Percentiles rank a stretch among this genome's conserved stretches.
Evolutionary conservation across 1,140 invertebrate genomes (phyloP).

Genomic region (Pseudomyrmex concolor): DNA sequence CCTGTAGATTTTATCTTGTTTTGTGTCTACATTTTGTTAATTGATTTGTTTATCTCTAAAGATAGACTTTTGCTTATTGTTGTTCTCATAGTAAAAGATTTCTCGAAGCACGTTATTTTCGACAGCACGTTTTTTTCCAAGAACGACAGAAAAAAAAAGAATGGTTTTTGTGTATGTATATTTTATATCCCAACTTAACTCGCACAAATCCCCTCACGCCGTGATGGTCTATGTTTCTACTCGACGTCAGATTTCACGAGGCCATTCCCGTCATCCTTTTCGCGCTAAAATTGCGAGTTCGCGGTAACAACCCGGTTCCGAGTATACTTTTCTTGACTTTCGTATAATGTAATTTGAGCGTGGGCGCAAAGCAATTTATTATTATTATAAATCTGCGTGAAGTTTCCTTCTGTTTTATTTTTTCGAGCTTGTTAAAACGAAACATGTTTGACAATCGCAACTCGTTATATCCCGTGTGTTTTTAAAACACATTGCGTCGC

Average conservation of each 20-base stretch:
- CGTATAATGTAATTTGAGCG: neutral
- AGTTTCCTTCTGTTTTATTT: neutral
- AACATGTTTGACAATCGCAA: constrained; percentile 19
- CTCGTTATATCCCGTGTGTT: neutral
- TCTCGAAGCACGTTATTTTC: neutral
- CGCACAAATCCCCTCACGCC: neutral
- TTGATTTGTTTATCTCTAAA: neutral
- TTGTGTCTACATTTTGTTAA: neutral
- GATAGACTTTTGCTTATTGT: neutral
- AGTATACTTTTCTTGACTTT: neutral
- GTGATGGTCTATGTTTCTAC: neutral
- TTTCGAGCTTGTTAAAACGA: neutral
- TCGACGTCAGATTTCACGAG: neutral
- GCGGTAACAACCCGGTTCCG: neutral
- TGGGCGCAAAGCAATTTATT: neutral
- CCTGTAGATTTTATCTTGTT: neutral
- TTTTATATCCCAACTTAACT: neutral
- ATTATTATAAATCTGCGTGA: neutral
- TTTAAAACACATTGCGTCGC: constrained; percentile 33
- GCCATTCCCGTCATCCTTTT: neutral
- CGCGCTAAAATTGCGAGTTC: neutral
- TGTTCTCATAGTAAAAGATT: neutral
- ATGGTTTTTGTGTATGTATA: neutral
- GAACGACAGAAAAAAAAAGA: neutral
- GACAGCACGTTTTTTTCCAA: constrained; percentile 6